Percentiles rank a stretch among this genome's conserved stretches.
Evolutionary conservation across 2,888 invertebrate species (phyloP).

Genomic region (Eurytoma adleriae): DNA sequence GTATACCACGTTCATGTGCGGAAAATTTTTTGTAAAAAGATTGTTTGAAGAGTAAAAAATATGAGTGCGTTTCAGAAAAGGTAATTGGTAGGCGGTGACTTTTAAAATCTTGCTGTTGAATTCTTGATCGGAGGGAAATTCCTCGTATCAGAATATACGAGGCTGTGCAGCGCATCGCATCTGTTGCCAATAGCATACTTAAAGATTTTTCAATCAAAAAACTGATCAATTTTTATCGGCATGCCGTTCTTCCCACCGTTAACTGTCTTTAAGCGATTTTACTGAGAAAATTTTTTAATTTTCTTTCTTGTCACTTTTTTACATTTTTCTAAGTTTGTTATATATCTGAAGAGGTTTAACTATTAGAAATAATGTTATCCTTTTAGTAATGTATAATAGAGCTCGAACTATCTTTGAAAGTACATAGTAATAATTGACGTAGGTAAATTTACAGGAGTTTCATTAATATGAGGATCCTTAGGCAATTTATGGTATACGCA

Average conservation of each 20-base stretch:
- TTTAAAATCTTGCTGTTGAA: conserved; percentile 6
- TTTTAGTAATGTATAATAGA: no score
- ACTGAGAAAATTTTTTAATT: background rate
- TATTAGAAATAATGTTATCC: background rate
- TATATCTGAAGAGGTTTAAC: conserved; percentile 3
- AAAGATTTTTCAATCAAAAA: conserved; percentile 36
- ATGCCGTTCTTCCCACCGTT: background rate
- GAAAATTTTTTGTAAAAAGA: background rate
- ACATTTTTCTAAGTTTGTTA: background rate
- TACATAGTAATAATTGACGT: no score
- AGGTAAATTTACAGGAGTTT: no score
- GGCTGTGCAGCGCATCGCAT: background rate
- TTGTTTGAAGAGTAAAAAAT: background rate
- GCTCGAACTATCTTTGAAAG: no score
- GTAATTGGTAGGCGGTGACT: conserved; percentile 26
- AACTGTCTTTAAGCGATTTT: background rate
- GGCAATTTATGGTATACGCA: no score
- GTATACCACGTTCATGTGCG: background rate
- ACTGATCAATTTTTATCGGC: conserved; percentile 22
- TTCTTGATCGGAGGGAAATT: conserved; percentile 18
- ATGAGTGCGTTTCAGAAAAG: background rate
- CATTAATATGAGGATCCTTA: no score
- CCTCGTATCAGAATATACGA: conserved; percentile 2
- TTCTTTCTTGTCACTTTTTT: background rate
- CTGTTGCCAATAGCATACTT: background rate